Conservation (phyloP, 1,140 invertebrate species). For the Camponotus pennsylvanicus region DNA sequence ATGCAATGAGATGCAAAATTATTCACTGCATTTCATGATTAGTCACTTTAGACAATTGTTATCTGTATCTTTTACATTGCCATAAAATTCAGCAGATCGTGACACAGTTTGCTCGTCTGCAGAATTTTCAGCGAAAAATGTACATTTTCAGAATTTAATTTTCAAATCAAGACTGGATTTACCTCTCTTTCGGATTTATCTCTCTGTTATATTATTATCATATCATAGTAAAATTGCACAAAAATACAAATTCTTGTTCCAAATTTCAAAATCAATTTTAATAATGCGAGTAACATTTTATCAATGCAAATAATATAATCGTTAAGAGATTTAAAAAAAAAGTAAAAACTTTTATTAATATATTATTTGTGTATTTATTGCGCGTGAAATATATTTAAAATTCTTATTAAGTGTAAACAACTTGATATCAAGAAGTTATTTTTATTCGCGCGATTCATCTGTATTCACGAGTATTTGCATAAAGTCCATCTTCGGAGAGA, state of each 20-base stretch:
- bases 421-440: neutral
- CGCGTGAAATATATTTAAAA: neutral
- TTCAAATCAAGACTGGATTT: neutral
- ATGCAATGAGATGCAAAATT: constrained; percentile 43
- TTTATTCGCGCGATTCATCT: neutral
- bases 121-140: constrained; percentile 19
- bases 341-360: neutral
- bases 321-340: neutral
- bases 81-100: constrained; percentile 16
- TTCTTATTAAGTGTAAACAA: neutral
- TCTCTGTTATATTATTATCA: neutral
- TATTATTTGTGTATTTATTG: neutral
- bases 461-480: neutral
- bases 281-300: neutral
- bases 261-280: neutral
- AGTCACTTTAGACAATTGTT: constrained; percentile 31
- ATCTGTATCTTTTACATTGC: constrained; percentile 10
- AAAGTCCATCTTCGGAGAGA: neutral
- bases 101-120: constrained; percentile 10
- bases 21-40: constrained; percentile 29
- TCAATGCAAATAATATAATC: neutral
- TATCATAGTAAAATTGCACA: neutral
- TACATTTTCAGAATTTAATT: constrained; percentile 21
- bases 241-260: neutral
- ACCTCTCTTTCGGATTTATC: neutral